These are phyloP conservation scores for Heliconius eleuchia DNA, from an alignment of 1,140 invertebrate genomes.

Conservation along the genomic window DNA sequence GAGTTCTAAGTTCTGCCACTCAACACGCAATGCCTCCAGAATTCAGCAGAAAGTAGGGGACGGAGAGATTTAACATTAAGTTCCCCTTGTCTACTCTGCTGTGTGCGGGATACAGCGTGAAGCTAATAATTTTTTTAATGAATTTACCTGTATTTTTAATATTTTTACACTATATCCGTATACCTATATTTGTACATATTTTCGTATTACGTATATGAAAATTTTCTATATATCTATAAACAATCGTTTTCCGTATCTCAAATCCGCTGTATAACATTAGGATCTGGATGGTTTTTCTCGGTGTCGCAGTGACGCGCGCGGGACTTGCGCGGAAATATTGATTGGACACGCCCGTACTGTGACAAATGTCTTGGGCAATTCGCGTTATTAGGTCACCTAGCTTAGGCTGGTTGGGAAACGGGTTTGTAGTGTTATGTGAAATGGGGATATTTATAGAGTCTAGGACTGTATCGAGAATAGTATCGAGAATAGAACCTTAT, in stretches of 20 bases:
- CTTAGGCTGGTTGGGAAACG: background rate
- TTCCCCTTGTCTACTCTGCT: too few relatives aligned
- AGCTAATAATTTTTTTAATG: too few relatives aligned
- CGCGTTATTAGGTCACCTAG: slow-evolving; percentile 28
- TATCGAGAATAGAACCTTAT: background rate
- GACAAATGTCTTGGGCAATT: slow-evolving; percentile 30
- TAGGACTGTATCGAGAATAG: background rate
- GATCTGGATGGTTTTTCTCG: slow-evolving; percentile 2
- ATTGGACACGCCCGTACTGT: slow-evolving; percentile 26
- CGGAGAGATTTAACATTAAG: too few relatives aligned
- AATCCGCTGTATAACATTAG: slow-evolving; percentile 15
- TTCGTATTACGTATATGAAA: too few relatives aligned
- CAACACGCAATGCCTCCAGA: too few relatives aligned
- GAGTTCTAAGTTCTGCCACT: too few relatives aligned
- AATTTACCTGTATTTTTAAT: too few relatives aligned
- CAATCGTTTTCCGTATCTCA: background rate
- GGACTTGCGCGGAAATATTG: slow-evolving; percentile 28
- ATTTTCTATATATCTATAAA: too few relatives aligned
- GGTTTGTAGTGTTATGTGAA: background rate
- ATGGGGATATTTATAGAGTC: background rate
- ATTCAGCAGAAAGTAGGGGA: too few relatives aligned
- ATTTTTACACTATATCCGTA: background rate
- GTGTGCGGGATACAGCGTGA: too few relatives aligned
- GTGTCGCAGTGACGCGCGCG: slow-evolving; percentile 25
- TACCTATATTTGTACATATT: too few relatives aligned